phyloP scores from a whole-genome alignment of 2,888 invertebrate species.

The Coelopa pilipes region DNA sequence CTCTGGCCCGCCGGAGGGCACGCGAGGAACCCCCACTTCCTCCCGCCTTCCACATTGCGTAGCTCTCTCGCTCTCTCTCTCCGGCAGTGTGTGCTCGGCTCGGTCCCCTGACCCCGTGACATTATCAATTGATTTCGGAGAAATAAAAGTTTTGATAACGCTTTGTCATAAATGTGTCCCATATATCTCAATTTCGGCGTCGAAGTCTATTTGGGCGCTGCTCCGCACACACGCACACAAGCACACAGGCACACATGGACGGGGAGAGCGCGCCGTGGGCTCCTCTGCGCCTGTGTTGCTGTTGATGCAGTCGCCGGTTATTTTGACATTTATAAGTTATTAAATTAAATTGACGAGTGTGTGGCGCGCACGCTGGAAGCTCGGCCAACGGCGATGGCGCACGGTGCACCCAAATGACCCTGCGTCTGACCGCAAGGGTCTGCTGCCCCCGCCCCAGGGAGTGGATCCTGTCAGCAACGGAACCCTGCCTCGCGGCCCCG shows the following conservation, averaged over 20 bases:
- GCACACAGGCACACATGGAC: neutral
- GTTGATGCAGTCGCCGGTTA: constrained; percentile 34
- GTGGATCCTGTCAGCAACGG: too few relatives aligned
- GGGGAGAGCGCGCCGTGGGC: neutral
- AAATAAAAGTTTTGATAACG: constrained; percentile 20
- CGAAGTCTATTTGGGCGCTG: neutral
- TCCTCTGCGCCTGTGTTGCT: too few relatives aligned
- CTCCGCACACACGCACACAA: neutral
- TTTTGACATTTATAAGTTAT: constrained; percentile 61
- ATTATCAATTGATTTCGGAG: constrained; percentile 21
- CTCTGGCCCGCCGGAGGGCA: neutral
- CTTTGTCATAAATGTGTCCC: constrained; percentile 27
- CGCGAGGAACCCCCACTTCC: neutral
- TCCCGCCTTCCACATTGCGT: neutral
- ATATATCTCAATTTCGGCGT: constrained; percentile 28
- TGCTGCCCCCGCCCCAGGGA: too few relatives aligned
- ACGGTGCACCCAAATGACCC: too few relatives aligned
- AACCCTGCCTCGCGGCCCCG: too few relatives aligned
- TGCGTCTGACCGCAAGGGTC: too few relatives aligned
- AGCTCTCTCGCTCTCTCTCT: neutral
- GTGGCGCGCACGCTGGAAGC: too few relatives aligned
- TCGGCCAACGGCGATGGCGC: too few relatives aligned
- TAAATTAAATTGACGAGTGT: constrained; percentile 58
- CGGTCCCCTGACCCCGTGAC: constrained; percentile 4
- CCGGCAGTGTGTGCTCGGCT: too few relatives aligned